Percentiles rank a stretch among this genome's conserved stretches.
These are phyloP conservation scores for Arremon brunneinucha DNA, from an alignment of 2,797 vertebrate species.

Conservation along the genomic window DNA sequence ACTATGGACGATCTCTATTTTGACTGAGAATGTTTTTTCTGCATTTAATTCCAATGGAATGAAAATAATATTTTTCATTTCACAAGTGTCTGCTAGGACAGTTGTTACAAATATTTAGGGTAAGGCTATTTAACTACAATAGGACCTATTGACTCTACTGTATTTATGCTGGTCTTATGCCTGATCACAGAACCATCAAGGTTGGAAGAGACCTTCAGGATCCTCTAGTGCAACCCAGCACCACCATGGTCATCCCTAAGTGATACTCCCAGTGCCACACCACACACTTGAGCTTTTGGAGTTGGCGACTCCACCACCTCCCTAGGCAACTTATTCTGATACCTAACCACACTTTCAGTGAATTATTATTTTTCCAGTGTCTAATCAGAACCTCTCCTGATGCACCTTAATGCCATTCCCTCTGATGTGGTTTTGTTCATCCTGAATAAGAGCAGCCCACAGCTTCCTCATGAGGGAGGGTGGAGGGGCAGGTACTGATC, in stretches of 20 bases:
- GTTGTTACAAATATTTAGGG: neutral
- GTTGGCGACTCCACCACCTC: neutral
- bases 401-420: neutral
- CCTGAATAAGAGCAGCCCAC: neutral
- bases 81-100: neutral
- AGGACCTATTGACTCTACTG: neutral
- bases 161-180: neutral
- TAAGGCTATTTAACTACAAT: neutral
- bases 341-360: neutral
- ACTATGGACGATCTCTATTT: neutral
- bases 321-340: neutral
- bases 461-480: neutral
- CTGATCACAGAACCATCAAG: neutral
- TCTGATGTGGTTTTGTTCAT: neutral
- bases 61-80: neutral
- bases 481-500: rapidly evolving
- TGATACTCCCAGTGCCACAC: neutral
- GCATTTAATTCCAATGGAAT: neutral
- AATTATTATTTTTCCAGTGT: neutral
- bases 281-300: neutral
- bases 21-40: neutral
- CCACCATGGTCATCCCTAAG: no score
- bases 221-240: neutral
- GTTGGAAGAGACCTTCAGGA: neutral
- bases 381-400: neutral